Evolutionary conservation across 2,113 vertebrate species (phyloP), one percentile per base, ranked within the genome.

Genomic region (Mus musculus): DNA sequence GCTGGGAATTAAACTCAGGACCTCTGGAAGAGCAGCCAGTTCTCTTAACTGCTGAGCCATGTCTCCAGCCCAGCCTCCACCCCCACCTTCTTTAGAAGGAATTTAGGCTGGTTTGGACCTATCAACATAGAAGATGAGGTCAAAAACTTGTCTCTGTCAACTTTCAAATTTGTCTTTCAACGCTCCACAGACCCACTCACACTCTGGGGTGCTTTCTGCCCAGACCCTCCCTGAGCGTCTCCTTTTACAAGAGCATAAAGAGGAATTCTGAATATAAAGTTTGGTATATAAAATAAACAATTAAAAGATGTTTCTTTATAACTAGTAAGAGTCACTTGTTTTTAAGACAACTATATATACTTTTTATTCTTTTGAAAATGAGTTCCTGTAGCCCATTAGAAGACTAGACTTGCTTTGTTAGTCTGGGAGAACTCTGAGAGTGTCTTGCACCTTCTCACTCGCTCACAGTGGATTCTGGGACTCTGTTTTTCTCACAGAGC

Each of bases 401-500:
- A 90, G 85, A 84, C 94, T 54, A 93, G 90, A 81, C 7, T 86
- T 3, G 13, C 7, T 73, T 0, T 39, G 39, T 73, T 39, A 0
- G 28, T 39, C 2, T 84, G 28, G 78, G 24, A 42, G 20, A 42
- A 20, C 82, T 91, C 0, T 76, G 42, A 77, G 84, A 56, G 36
- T 52, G 8, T 52, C 0, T 0, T 7, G 90, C 7, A 22, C 86
- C 61, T 36, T 65, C 63, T 14, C 26, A 8, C 28, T 89, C 85
- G 56, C 75, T 97, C 56, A 84, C 0, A 30, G 59, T 78, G 30
- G 89, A 52, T 80, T 97, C 56, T 10, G 65, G 56, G 0, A 39
- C 84, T 86, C 39, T 33, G 96, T 89, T 95, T 82, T 97, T 54
- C 96, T 0, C 88, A 16, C 97, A 99, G 99, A 99, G 91, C 99